Evolutionary conservation across 2,797 vertebrate species (phyloP).

Genomic region (Cetoscarus ocellatus): DNA sequence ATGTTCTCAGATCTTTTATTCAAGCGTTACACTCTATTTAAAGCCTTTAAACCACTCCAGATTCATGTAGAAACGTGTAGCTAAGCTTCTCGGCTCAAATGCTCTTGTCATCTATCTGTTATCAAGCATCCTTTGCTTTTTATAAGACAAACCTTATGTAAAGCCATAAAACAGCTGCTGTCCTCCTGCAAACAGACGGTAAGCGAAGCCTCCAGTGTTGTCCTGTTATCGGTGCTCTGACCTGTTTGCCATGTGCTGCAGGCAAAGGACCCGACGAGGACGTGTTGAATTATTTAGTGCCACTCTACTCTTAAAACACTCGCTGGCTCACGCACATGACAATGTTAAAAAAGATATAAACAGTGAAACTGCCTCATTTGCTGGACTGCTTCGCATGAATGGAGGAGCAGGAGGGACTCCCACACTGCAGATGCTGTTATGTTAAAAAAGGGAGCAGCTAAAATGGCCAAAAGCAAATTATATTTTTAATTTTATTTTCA

Average conservation of each 20-base stretch:
- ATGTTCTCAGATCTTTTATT: constrained; percentile 12
- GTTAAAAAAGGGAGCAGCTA: neutral
- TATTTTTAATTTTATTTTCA: neutral
- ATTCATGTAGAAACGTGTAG: neutral
- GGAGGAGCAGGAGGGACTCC: neutral
- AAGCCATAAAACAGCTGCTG: neutral
- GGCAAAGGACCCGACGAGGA: constrained; percentile 36
- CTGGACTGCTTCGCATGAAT: neutral
- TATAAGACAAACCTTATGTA: neutral
- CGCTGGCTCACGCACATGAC: constrained; percentile 11
- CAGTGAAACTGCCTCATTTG: neutral
- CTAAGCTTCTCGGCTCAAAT: neutral
- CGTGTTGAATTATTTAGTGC: constrained; percentile 77
- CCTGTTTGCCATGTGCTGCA: constrained; percentile 54
- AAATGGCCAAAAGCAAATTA: neutral
- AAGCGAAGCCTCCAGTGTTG: constrained; percentile 18
- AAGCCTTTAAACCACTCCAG: constrained; percentile 3
- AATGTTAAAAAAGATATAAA: constrained; percentile 1
- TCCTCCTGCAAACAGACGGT: neutral
- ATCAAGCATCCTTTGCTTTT: constrained; percentile 24
- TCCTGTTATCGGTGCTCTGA: constrained; percentile 16
- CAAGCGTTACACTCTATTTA: constrained; percentile 7
- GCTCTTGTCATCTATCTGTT: constrained; percentile 19
- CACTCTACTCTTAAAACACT: constrained; percentile 66
- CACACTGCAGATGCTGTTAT: neutral